Evolutionary conservation across 2,113 vertebrate species (phyloP), one percentile per base, ranked within the genome.

Genomic region (Pitta sordida): DNA sequence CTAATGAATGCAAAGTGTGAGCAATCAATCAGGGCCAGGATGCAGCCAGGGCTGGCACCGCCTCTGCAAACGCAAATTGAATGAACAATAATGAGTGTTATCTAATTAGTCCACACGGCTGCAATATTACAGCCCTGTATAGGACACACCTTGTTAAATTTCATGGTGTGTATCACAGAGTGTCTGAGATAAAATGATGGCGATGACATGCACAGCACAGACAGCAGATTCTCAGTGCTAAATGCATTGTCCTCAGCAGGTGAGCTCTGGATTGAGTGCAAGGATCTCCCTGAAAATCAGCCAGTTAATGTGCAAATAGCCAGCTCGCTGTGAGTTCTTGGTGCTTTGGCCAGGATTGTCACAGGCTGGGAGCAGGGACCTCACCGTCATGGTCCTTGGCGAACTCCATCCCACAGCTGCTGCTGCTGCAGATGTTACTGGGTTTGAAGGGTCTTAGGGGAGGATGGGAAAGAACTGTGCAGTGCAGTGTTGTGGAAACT

Each of bases 61-160:
- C 96, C 79, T 93, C 95, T 93, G 80, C 46, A 64, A 49, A 74
- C 16, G 52, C 93, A 92, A 95, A 92, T 65, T 48, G 94, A 94
- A 93, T 26, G 60, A 95, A 83, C 93, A 79, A 13, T 79, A 87
- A 93, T 30, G 90, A 97, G 91, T 4, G 44, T 73, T 89, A 85
- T 46, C 74, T 95, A 93, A 96, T 88, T 89, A 92, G 94, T 55
- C 59, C 94, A 58, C 80, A 34, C 92, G 95, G 97, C 95, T 95
- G 96, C 91, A 53, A 0, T 13, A 74, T 91, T 87, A 93, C 83
- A 65, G 91, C 67, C 91, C 83, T 64, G 36, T 48, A 20, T 10
- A 39, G 88, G 79, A 90, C 80, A 94, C 39, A 76, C 86, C 89
- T 86, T 90, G 96, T 91, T 96, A 91, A 93, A 90, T 90, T 92